These are phyloP conservation scores for Tetanocera ferruginea DNA, from an alignment of 2,888 invertebrate genomes.

Conservation along the genomic window DNA sequence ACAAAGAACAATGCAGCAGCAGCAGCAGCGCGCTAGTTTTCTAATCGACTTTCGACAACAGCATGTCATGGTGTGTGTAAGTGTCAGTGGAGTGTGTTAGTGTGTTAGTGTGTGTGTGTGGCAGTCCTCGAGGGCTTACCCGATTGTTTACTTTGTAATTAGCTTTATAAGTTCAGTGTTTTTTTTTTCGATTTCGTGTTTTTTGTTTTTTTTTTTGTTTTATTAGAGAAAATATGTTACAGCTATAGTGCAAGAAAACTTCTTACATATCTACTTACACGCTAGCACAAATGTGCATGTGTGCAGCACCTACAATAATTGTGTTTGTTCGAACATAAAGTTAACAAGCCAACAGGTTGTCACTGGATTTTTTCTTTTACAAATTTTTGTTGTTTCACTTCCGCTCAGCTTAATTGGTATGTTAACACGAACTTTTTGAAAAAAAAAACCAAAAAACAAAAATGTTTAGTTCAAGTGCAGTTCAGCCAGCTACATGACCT, in stretches of 20 bases:
- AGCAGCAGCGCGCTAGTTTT: neutral
- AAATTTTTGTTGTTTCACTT: neutral
- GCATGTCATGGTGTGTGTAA: neutral
- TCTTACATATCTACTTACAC: neutral
- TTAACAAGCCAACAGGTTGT: constrained; percentile 27
- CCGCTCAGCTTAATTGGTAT: constrained; percentile 11
- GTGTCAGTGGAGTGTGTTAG: neutral
- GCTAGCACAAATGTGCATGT: neutral
- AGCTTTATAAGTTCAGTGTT: constrained; percentile 8
- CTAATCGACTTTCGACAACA: neutral
- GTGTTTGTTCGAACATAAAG: neutral
- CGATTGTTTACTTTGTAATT: constrained; percentile 28
- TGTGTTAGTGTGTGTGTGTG: neutral
- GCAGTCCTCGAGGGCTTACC: neutral
- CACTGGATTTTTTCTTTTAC: neutral
- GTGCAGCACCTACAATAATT: neutral
- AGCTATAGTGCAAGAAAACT: constrained; percentile 3
- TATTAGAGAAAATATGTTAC: neutral
- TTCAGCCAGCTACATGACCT: no score
- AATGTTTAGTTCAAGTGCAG: neutral
- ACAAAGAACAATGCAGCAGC: neutral
- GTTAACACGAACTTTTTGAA: constrained; percentile 21
- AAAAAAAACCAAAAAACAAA: neutral
- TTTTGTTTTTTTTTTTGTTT: neutral
- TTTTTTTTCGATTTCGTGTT: neutral